phyloP scores from a whole-genome alignment of 2,888 invertebrate species.

The Mantis religiosa region DNA sequence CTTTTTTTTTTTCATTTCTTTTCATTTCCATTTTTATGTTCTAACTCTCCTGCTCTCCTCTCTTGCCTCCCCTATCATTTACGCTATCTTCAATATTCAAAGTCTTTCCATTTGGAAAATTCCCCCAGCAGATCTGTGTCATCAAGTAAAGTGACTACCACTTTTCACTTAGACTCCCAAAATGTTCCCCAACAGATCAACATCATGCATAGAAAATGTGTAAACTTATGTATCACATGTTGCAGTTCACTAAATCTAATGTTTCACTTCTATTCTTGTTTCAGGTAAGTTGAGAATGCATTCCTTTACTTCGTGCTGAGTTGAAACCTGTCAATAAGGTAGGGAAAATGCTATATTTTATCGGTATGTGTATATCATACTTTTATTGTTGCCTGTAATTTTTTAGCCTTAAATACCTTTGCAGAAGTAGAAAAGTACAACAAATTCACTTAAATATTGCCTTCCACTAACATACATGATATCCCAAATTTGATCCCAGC shows the following conservation, averaged over 20 bases:
- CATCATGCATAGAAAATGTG: neutral
- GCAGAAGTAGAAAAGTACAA: too few relatives aligned
- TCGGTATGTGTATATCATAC: too few relatives aligned
- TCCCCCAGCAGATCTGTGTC: neutral
- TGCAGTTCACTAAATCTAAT: neutral
- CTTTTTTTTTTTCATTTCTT: neutral
- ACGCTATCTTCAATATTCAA: neutral
- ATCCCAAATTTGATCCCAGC: too few relatives aligned
- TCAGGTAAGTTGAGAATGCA: neutral
- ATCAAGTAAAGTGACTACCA: neutral
- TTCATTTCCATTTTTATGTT: neutral
- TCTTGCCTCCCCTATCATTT: neutral
- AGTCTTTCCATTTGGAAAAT: neutral
- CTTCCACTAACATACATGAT: too few relatives aligned
- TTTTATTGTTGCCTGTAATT: too few relatives aligned
- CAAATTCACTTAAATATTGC: too few relatives aligned
- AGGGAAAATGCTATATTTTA: neutral
- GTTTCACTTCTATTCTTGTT: neutral
- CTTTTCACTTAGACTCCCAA: neutral
- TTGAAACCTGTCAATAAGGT: neutral
- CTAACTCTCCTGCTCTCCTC: neutral
- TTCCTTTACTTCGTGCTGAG: neutral
- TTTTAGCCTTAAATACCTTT: too few relatives aligned
- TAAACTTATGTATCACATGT: neutral
- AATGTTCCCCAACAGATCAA: neutral